These are phyloP conservation scores for Thera obeliscata DNA, from an alignment of 2,888 invertebrate species.

Conservation along the genomic window DNA sequence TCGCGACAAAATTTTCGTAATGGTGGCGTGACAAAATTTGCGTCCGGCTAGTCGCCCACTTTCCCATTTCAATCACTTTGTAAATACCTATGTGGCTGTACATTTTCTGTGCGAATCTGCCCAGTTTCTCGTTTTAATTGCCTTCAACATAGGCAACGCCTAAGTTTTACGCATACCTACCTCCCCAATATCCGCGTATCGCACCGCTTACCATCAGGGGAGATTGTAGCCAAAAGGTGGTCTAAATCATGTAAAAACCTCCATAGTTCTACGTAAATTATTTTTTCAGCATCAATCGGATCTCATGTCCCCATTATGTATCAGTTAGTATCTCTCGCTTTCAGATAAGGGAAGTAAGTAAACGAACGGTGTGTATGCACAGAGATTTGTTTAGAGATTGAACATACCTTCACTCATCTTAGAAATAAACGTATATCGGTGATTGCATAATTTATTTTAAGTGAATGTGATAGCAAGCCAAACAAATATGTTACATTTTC, in stretches of 20 bases:
- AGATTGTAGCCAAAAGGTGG: no score
- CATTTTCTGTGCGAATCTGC: no score
- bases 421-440: background rate
- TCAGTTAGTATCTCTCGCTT: slow-evolving; percentile 43
- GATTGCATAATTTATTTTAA: background rate
- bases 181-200: no score
- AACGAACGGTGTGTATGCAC: slow-evolving; percentile 39
- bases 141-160: no score
- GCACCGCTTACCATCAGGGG: no score
- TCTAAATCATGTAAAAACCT: background rate
- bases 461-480: background rate
- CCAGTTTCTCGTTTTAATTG: no score
- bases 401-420: background rate
- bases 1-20: no score
- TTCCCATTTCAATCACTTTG: no score
- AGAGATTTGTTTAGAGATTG: background rate
- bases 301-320: slow-evolving; percentile 48
- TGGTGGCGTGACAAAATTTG: no score
- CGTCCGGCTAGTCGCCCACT: no score
- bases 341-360: slow-evolving; percentile 46
- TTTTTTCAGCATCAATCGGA: slow-evolving; percentile 24
- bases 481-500: background rate
- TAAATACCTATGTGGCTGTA: no score
- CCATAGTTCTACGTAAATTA: background rate
- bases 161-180: no score